Conservation (phyloP, 2,888 invertebrate species). For the Hemistola chrysoprasaria region DNA sequence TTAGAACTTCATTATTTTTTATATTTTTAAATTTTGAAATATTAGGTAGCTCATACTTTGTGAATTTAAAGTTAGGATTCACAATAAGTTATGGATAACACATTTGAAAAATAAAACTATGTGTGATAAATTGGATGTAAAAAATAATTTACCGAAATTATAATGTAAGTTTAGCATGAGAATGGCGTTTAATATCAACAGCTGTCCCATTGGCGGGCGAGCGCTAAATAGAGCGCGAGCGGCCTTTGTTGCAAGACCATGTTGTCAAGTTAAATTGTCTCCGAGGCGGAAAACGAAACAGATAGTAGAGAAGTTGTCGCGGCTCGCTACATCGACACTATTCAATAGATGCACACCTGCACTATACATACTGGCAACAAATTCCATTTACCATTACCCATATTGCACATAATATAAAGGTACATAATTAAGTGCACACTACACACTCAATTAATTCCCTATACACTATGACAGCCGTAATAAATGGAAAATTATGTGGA, state of each 20-base stretch:
- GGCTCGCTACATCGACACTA: slow-evolving; percentile 68
- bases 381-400: too few species aligned
- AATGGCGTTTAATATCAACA: slow-evolving; percentile 49
- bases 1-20: too few species aligned
- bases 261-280: slow-evolving; percentile 81
- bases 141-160: slow-evolving; percentile 24
- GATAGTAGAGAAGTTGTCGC: slow-evolving; percentile 75
- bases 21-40: too few species aligned
- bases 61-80: too few species aligned
- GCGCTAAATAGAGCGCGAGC: slow-evolving; percentile 71
- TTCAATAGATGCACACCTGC: slow-evolving; percentile 51
- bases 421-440: too few species aligned
- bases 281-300: slow-evolving; percentile 74
- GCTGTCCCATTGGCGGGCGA: slow-evolving; percentile 49
- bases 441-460: too few species aligned
- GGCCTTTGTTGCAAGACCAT: slow-evolving; percentile 68
- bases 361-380: too few species aligned
- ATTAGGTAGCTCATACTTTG: too few species aligned
- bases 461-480: too few species aligned
- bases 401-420: too few species aligned
- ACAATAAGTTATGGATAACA: too few species aligned
- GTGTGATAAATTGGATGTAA: slow-evolving; percentile 2
- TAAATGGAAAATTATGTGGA: too few species aligned
- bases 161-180: slow-evolving; percentile 6
- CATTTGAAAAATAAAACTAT: slow-evolving; percentile 1